Base-by-base conservation (phyloP, 92 coral and sea anemone species). In the Montipora capitata region DNA sequence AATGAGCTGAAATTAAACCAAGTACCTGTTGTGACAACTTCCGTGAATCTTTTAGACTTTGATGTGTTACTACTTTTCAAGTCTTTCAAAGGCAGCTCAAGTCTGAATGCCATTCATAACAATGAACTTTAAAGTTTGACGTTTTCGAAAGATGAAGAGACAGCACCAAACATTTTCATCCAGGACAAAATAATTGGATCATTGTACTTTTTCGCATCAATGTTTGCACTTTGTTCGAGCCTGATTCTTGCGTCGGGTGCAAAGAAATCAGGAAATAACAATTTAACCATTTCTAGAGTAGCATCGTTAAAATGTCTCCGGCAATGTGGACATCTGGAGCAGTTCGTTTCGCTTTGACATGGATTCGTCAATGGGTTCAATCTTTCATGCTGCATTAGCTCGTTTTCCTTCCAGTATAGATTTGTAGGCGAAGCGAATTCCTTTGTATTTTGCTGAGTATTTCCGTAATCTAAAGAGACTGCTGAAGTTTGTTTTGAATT, bases 221-320 rank as follows among this genome's bases (percentile, higher is more conserved):
- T 7, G 41, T 73, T 49, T 0, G 41, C 52, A 27, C 12, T 73
- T 20, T 48, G 77, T 8, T 48, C 77, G 59, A 73, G 77, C 48
- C 59, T 17, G 10, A 42, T 11, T 7, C 59, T 49, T 73, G 77
- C 5, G 41, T 49, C 9, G 8, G 77, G 8, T 16, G 58, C 40
- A 73, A 73, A 73, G 42, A 73, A 73, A 13, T 73, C 77, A 35
- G 77, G 77, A 44, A 73, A 73, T 9, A 73, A 49, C 11, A 45
- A 2, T 20, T 48, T 17, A 17, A 73, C 77, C 16, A 3, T 10
- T 11, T 16, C 56, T 45, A 15, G 40, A 16, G n/a, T 61, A 48
- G 20, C 6, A 17, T 45, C 61, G 15, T 18, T 48, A 7, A 48
- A 63, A 17, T 16, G 4, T 49, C 59, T 61, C 40, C 44, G 35